These are phyloP conservation scores for Lepidurus apus DNA, from an alignment of 1,140 invertebrate species.

Conservation along the genomic window DNA sequence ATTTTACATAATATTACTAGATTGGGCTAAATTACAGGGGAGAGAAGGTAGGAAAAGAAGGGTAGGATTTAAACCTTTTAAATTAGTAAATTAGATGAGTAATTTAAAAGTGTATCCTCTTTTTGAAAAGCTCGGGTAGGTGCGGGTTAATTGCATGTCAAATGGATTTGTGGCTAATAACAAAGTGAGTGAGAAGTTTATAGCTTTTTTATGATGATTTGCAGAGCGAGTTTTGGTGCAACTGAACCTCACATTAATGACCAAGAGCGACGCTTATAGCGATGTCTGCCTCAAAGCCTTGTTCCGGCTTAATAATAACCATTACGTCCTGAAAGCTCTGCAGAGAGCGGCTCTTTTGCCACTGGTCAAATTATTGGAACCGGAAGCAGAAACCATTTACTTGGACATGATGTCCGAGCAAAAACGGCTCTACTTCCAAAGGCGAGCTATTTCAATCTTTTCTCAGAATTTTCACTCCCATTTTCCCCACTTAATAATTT, in stretches of 20 bases:
- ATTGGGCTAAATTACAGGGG: no score
- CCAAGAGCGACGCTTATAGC: constrained; percentile 69
- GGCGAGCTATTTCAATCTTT: constrained; percentile 48
- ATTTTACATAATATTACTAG: no score
- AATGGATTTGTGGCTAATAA: not conserved
- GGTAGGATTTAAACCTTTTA: no score
- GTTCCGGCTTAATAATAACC: constrained; percentile 85
- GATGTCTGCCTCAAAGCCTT: constrained; percentile 75
- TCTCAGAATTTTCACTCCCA: constrained; percentile 12
- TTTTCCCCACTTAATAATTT: constrained; percentile 25
- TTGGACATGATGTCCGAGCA: constrained; percentile 70
- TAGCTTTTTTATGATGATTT: constrained; percentile 40
- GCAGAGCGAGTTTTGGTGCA: constrained; percentile 78
- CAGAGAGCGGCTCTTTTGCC: constrained; percentile 76
- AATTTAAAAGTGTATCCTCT: no score
- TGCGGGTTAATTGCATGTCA: not conserved
- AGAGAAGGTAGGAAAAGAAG: no score
- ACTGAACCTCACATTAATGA: constrained; percentile 72
- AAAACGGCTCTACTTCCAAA: constrained; percentile 68
- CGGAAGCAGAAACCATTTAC: constrained; percentile 71
- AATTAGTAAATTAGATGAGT: no score
- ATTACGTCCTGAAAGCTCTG: constrained; percentile 85
- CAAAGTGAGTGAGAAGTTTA: not conserved
- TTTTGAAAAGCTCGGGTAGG: not conserved
- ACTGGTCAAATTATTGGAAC: constrained; percentile 67